A percentile compares a stretch with the other conserved stretches of the same genome.
Evolutionary conservation across 2,113 vertebrate species (phyloP).

Genomic region (Leucoraja erinaceus): DNA sequence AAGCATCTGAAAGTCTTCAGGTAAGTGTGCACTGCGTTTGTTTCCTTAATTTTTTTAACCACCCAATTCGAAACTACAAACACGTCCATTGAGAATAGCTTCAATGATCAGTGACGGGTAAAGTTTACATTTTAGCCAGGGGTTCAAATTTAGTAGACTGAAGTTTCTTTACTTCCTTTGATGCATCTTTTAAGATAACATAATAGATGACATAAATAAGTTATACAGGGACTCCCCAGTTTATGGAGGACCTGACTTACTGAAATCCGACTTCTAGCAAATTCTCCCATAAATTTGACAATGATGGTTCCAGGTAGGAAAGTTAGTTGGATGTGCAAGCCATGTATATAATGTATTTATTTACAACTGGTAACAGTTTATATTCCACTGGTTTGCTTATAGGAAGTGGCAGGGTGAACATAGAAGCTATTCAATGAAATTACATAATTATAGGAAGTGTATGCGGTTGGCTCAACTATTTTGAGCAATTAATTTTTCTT

Average conservation of each 20-base stretch:
- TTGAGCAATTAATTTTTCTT: too few species aligned
- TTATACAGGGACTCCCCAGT: neutral
- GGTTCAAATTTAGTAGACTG: neutral
- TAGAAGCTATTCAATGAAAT: too few species aligned
- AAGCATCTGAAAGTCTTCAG: constrained; percentile 81
- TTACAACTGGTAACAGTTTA: too few species aligned
- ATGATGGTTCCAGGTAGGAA: too few species aligned
- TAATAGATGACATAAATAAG: neutral
- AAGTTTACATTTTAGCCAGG: neutral
- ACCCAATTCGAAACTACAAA: neutral
- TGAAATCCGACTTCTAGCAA: neutral
- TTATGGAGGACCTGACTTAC: neutral
- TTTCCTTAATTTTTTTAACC: neutral
- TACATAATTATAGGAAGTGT: too few species aligned
- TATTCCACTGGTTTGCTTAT: too few species aligned
- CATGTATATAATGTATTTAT: too few species aligned
- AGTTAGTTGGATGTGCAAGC: too few species aligned
- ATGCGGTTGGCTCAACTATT: too few species aligned
- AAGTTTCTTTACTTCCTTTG: neutral
- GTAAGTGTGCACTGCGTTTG: constrained; percentile 53
- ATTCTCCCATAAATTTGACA: too few species aligned
- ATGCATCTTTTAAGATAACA: neutral
- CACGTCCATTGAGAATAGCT: neutral
- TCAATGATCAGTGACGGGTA: neutral
- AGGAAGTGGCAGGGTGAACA: too few species aligned